Evolutionary conservation across 1,140 invertebrate genomes (phyloP), one percentile per base, ranked within the genome.

Genomic region (Anthonomus grandis): DNA sequence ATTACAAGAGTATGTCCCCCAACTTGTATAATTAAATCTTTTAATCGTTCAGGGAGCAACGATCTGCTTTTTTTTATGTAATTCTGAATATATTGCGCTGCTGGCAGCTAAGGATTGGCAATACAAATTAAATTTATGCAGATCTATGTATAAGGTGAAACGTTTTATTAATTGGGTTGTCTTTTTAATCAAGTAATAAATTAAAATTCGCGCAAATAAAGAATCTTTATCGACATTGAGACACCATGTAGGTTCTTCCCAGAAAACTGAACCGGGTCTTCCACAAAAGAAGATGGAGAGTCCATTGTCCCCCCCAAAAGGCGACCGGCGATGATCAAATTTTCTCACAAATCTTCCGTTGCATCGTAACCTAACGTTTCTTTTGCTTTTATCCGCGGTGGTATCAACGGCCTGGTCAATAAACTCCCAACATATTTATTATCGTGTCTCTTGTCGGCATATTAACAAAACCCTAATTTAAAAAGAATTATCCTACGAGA

Each of bases 401-500:
- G 44, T 56, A 56, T 56, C 54, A 56, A 56, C 34, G 54, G 19
- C 54, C 54, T 56, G 54, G 54, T 56, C 54, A 56, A 56, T 56
- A 56, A 56, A 56, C 54, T 37, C 22, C 18, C 27, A 48, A 48
- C 42, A 38, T 56, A 56, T 56, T 56, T 56, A 56, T 56, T 56
- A 56, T 47, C 54, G 45, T 56, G 54, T 56, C 54, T 56, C 54
- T n/a, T 56, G 54, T 56, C 54, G 54, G 54, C 45, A 56, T 56
- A 56, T 56, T 56, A 56, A 56, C 54, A 56, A 56, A 56, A 56
- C 54, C 54, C 37, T 56, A 56, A 56, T 56, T 56, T 56, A 56
- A 56, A 56, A 56, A 56, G 54, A 56, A 56, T 56, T 56, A 56
- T 56, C 54, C 54, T 56, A 56, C 54, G 54, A 56, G 54, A 56